These are phyloP conservation scores for Dryobates pubescens DNA, from an alignment of 2,797 vertebrate genomes.

Conservation along the genomic window DNA sequence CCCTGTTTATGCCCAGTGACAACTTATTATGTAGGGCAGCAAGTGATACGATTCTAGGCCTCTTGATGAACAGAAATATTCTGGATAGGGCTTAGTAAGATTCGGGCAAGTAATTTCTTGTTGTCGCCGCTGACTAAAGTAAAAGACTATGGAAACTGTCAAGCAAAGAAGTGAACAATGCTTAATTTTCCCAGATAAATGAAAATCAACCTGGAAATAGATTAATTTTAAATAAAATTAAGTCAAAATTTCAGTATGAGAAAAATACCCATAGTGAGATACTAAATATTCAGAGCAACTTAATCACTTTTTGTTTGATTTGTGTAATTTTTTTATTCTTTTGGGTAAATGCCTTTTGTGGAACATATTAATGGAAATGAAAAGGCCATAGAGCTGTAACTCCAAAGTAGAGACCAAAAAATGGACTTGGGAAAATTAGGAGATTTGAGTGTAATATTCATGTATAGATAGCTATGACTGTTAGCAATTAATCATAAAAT, in stretches of 20 bases:
- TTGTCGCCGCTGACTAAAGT: not conserved
- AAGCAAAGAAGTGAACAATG: not conserved
- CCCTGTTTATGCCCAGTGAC: not conserved
- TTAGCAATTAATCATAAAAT: not conserved
- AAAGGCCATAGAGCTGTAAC: not conserved
- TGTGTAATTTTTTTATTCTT: not conserved
- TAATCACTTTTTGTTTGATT: not conserved
- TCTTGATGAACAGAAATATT: not conserved
- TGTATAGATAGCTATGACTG: not conserved
- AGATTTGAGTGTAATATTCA: not conserved
- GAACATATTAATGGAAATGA: not conserved
- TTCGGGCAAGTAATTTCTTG: not conserved
- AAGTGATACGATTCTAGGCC: not conserved
- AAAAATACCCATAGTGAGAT: not conserved
- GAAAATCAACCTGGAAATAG: not conserved
- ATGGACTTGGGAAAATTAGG: not conserved
- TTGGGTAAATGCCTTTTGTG: not conserved
- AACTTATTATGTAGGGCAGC: not conserved
- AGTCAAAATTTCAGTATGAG: not conserved
- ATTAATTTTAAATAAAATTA: not conserved
- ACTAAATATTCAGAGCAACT: not conserved
- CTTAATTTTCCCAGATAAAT: not conserved
- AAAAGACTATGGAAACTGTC: not conserved
- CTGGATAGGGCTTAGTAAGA: not conserved
- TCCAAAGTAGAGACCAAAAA: not conserved